Conservation (phyloP, 2,888 invertebrate species). For the Drosophila longiperda region DNA sequence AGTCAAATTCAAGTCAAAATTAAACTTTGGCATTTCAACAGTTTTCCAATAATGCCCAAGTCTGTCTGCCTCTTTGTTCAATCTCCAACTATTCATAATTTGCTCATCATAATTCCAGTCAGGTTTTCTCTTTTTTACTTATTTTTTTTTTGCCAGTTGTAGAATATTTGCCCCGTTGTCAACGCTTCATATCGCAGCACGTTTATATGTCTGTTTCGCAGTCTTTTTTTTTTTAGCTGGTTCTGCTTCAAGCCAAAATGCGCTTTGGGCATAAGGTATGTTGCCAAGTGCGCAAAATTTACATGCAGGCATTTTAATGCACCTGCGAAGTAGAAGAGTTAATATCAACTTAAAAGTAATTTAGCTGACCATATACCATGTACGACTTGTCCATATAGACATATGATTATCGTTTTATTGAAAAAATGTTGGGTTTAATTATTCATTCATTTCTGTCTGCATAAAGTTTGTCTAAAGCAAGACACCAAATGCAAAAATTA, state of each 20-base stretch:
- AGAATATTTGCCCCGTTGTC: slow-evolving; percentile 62
- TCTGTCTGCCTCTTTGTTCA: not conserved
- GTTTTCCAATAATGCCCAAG: slow-evolving; percentile 43
- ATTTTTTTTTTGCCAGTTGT: slow-evolving; percentile 35
- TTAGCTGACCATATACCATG: slow-evolving; percentile 39
- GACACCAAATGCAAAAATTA: slow-evolving; percentile 3
- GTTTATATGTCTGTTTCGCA: slow-evolving; percentile 33
- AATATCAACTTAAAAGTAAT: slow-evolving; percentile 52
- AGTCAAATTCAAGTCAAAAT: slow-evolving; percentile 45
- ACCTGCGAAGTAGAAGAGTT: slow-evolving; percentile 18
- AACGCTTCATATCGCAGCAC: slow-evolving; percentile 60
- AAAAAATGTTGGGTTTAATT: not conserved
- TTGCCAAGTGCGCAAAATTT: slow-evolving; percentile 63
- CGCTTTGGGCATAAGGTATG: slow-evolving; percentile 45
- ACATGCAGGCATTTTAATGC: slow-evolving; percentile 68
- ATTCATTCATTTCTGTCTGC: slow-evolving; percentile 3
- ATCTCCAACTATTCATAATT: slow-evolving; percentile 64
- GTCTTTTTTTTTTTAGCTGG: slow-evolving; percentile 7
- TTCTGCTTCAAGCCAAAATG: slow-evolving; percentile 36
- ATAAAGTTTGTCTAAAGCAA: not conserved
- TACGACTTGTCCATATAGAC: slow-evolving; percentile 1
- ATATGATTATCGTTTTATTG: not conserved
- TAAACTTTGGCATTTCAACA: slow-evolving; percentile 45
- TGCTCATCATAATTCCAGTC: slow-evolving; percentile 71
- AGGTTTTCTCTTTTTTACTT: slow-evolving; percentile 36